Evolutionary conservation across 2,113 vertebrate species (phyloP).

Genomic region (Oenanthe melanoleuca): DNA sequence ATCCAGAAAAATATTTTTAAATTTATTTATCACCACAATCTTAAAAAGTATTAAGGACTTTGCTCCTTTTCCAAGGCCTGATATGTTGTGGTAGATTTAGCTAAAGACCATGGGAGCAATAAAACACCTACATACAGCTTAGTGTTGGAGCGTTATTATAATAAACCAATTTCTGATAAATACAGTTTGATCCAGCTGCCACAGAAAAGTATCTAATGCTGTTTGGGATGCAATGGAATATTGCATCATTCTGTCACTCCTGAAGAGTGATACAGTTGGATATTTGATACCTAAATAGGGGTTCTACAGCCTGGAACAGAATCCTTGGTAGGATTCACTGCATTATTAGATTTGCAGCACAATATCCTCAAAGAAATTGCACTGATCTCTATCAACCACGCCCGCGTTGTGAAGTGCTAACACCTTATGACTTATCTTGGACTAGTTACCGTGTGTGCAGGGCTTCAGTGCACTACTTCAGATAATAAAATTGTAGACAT

Average conservation of each 20-base stretch:
- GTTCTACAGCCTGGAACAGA: not conserved
- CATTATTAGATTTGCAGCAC: not conserved
- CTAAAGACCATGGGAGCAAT: not conserved
- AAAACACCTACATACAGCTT: not conserved
- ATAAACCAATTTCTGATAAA: not conserved
- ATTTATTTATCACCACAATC: not conserved
- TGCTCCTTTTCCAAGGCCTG: not conserved
- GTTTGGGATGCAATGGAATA: not conserved
- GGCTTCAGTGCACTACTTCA: not conserved
- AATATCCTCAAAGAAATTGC: not conserved
- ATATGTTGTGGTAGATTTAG: not conserved
- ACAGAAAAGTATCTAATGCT: not conserved
- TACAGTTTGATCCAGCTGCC: not conserved
- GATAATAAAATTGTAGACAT: not conserved
- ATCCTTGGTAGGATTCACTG: not conserved
- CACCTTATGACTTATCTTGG: not conserved
- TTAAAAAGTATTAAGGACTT: not conserved
- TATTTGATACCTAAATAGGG: not conserved
- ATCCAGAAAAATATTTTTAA: not conserved
- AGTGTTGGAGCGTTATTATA: not conserved
- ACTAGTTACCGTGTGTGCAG: not conserved
- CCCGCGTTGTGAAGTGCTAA: not conserved
- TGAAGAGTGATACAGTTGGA: not conserved
- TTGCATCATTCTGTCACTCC: not conserved
- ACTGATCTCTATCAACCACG: not conserved